Conservation (phyloP, 2,888 invertebrate genomes). For the Mythimna vitellina region DNA sequence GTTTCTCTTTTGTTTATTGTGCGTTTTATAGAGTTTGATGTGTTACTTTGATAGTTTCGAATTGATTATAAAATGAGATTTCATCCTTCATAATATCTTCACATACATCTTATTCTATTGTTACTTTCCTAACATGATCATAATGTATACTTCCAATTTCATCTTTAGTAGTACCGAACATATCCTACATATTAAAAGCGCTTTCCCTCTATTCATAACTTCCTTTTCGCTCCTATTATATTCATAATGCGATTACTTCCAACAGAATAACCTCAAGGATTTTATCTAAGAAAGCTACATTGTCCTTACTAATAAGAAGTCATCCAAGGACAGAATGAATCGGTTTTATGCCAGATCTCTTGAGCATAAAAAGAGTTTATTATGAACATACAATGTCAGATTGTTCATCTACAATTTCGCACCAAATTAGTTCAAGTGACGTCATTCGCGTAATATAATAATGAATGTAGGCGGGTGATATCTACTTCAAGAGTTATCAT, state of each 20-base stretch:
- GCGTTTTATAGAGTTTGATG: background rate
- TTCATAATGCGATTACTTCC: conserved; percentile 42
- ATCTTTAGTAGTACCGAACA: background rate
- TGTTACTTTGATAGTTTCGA: background rate
- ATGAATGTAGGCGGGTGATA: conserved; percentile 42
- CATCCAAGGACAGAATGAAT: conserved; percentile 29
- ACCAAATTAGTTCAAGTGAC: conserved; percentile 50
- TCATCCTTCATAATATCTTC: too few species aligned
- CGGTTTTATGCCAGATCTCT: conserved; percentile 28
- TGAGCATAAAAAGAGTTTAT: conserved; percentile 23
- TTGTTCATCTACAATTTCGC: conserved; percentile 42
- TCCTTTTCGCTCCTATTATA: conserved; percentile 27
- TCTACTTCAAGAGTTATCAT: conserved; percentile 8
- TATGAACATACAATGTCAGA: conserved; percentile 19
- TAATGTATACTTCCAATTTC: background rate
- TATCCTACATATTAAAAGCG: background rate
- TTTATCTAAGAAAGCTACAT: conserved; percentile 23
- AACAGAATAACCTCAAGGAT: conserved; percentile 27
- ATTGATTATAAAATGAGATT: background rate
- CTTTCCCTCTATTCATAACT: conserved; percentile 1
- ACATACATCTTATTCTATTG: too few species aligned
- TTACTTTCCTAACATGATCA: background rate
- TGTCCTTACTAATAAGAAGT: conserved; percentile 36
- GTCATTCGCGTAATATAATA: conserved; percentile 48
- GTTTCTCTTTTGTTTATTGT: conserved; percentile 2